A percentile compares a stretch with the other conserved stretches of the same genome.
phyloP scores from a whole-genome alignment of 2,888 invertebrate genomes.

The Epiblema foenella region DNA sequence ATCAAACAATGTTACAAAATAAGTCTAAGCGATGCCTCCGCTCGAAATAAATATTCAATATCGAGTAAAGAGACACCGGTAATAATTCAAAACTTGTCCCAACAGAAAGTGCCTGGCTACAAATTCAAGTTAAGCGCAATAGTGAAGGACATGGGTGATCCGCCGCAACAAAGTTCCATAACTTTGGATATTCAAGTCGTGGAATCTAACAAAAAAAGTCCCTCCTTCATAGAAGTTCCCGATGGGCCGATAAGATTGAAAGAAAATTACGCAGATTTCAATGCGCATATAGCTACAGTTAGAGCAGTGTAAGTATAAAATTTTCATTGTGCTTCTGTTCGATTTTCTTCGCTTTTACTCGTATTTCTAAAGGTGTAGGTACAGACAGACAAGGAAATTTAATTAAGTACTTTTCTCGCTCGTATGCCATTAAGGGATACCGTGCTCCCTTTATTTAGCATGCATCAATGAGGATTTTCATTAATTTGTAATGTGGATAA shows the following conservation, averaged over 20 bases:
- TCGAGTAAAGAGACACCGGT: slow-evolving; percentile 9
- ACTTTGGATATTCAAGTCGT: slow-evolving; percentile 93
- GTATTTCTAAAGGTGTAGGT: background rate
- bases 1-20: background rate
- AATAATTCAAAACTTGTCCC: slow-evolving; percentile 35
- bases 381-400: no score
- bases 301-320: slow-evolving; percentile 87
- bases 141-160: slow-evolving; percentile 91
- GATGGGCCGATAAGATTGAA: slow-evolving; percentile 86
- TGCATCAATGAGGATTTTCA: no score
- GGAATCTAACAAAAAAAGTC: slow-evolving; percentile 94
- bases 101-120: slow-evolving; percentile 86
- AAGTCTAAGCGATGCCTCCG: background rate
- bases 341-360: background rate
- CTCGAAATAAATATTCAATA: slow-evolving; percentile 27
- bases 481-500: no score
- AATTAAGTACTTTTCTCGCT: no score
- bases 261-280: slow-evolving; percentile 91
- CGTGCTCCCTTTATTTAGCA: no score
- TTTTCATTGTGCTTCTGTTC: background rate
- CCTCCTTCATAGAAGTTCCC: slow-evolving; percentile 88
- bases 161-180: slow-evolving; percentile 88
- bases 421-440: no score
- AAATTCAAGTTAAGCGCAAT: slow-evolving; percentile 89
- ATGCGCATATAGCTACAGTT: slow-evolving; percentile 88